Evolutionary conservation across 37 sponge, comb jelly and placozoan species (phyloP), one percentile per base, ranked within the genome.

Genomic region (Bolinopsis microptera): DNA sequence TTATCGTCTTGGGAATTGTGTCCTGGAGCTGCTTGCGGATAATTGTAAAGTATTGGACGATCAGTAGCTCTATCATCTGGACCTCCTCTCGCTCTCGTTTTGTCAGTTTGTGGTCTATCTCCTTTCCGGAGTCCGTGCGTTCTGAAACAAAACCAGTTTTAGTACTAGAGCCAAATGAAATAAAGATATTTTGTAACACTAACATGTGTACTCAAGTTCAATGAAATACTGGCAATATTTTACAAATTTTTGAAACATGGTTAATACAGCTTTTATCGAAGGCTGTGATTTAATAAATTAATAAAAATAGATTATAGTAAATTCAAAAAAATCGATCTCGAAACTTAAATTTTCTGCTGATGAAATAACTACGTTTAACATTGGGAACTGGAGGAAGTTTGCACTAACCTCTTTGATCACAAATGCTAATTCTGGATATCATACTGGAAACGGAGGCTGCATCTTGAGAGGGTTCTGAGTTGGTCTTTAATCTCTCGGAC

Each of bases 11-110:
- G 0, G 99, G 99, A 0, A 99, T 92, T 61, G 94, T 67, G 68
- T 99, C 99, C 35, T 96, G 99, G 38, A 99, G 95, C 67, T 94
- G 97, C 95, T 99, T 97, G 31, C 96, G 92, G 69, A 99, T 98
- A 32, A 99, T 97, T 21, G 94, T 35, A 93, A 97, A 99, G 68
- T 99, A 99, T 1, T 97, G 96, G 28, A 69, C 93, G 24, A 99
- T 96, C 74, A 99, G 94, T 22, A 93, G 96, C 93, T 97, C 97
- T 69, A 94, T 94, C 70, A 94, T 61, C 86, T 94, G 92, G 22
- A 69, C 93, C 28, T 94, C 94, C 35, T 86, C 90, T 9, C 93
- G 23, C 32, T 94, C 92, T 35, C 86, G 88, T 0, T 18, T 27
- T 21, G 93, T 93, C 32, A 94, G 26, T 23, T 93, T 72, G n/a